These are phyloP conservation scores for Apocrypta bakeri DNA, from an alignment of 1,140 invertebrate genomes.

Conservation along the genomic window DNA sequence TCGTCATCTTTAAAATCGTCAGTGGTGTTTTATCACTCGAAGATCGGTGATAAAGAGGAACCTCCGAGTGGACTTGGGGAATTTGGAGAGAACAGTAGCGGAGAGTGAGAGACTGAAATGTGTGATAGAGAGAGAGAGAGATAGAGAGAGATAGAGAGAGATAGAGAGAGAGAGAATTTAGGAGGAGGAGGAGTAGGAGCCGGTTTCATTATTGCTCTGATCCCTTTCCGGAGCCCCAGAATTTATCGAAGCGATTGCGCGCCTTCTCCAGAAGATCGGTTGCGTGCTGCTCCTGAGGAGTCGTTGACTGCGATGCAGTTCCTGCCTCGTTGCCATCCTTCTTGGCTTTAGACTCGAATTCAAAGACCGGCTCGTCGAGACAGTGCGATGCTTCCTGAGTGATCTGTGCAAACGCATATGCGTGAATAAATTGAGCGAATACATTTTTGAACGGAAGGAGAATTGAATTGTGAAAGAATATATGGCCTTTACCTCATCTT, in stretches of 20 bases:
- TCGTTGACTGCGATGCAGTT: slow-evolving; percentile 6
- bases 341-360: slow-evolving; percentile 67
- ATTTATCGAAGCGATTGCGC: slow-evolving; percentile 88
- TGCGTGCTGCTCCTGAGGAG: slow-evolving; percentile 66
- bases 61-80: background rate
- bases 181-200: background rate
- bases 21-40: background rate
- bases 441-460: too few species aligned
- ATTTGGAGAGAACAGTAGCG: background rate
- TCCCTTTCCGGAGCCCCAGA: slow-evolving; percentile 81
- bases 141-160: background rate
- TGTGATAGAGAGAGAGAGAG: background rate
- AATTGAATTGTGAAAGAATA: too few species aligned
- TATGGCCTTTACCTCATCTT: slow-evolving; percentile 50
- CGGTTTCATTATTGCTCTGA: slow-evolving; percentile 65
- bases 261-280: slow-evolving; percentile 88
- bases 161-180: background rate
- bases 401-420: background rate
- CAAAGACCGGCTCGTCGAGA: slow-evolving; percentile 76
- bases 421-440: too few species aligned
- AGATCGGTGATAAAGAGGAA: slow-evolving; percentile 6
- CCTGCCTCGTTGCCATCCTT: background rate
- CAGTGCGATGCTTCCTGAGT: slow-evolving; percentile 59
- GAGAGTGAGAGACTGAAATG: background rate
- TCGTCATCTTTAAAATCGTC: background rate